Evolutionary conservation across 2,797 vertebrate species (phyloP), one percentile per base, ranked within the genome.

Genomic region (Sebastes matsubarae): DNA sequence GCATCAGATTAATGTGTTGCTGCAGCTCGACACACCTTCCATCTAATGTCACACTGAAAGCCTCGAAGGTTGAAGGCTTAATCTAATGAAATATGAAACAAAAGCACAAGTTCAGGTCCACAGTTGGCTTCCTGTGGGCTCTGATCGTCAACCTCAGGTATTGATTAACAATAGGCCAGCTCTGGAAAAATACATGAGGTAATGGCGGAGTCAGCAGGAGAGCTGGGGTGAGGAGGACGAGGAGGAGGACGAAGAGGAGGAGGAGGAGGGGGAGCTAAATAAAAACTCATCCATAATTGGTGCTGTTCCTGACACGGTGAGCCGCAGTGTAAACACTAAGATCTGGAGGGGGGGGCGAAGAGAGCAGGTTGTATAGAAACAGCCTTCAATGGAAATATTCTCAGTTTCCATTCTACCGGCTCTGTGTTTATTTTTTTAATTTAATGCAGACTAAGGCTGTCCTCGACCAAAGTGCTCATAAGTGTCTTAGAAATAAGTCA

Each of bases 271-370:
- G 46, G 75, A 38, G 74, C 79, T 81, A 82, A 81, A 91, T 69
- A 84, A 88, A 87, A 87, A 79, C 87, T 86, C 71, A 66, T 86
- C 88, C 84, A 88, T 92, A 91, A 87, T 89, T 87, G 88, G 90
- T 83, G 88, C 65, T 88, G 88, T 58, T 88, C 22, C 77, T 80
- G 80, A 79, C 77, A 70, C 29, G 5, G 30, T 34, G 81, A 76
- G 77, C 46, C 46, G 5, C 22, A 71, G 55, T 38, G 75, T 90
- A 88, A 87, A 89, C 82, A 85, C 77, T 57, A 11, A 14, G 46
- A 22, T 57, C 69, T 73, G 25, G 57, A 55, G 57, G 72, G 30
- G 10, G 66, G 60, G 57, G 34, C 1, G 3, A 32, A 22, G 27
- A 24, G 12, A 61, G 60, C 50, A 29, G 34, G 46, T 67, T 77